Evolutionary conservation across 1,140 invertebrate genomes (phyloP).

Genomic region (Rhyacophila brunnea): DNA sequence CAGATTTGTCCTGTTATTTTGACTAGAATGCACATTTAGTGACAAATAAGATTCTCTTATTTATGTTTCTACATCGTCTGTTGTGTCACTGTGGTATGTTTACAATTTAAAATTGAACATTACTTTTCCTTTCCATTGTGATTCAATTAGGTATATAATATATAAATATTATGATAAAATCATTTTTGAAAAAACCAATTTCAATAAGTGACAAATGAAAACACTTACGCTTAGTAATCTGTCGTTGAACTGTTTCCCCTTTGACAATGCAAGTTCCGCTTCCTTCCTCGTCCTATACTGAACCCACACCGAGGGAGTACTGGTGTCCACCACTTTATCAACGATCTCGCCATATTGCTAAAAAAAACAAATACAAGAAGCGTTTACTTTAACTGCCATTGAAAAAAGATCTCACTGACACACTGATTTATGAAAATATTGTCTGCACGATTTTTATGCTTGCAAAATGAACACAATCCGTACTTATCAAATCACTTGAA

Average conservation of each 20-base stretch:
- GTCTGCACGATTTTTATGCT: no score
- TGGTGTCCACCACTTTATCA: slow-evolving; percentile 65
- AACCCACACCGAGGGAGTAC: slow-evolving; percentile 65
- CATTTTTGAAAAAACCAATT: not conserved
- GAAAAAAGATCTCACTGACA: no score
- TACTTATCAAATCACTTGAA: no score
- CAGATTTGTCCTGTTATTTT: no score
- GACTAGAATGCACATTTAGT: no score
- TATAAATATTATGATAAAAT: not conserved
- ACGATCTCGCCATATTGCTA: slow-evolving; percentile 73
- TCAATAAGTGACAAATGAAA: not conserved
- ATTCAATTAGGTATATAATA: not conserved
- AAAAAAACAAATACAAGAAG: slow-evolving; percentile 38
- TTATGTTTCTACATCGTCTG: not conserved
- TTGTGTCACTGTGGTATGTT: not conserved
- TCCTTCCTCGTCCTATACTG: slow-evolving; percentile 72
- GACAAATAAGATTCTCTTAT: not conserved
- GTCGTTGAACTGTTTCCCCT: slow-evolving; percentile 66
- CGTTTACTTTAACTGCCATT: no score
- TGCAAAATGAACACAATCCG: no score
- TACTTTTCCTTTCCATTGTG: not conserved
- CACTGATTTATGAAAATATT: no score
- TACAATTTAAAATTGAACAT: not conserved
- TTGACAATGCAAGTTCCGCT: slow-evolving; percentile 66
- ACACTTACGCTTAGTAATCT: slow-evolving; percentile 25